phyloP scores from a whole-genome alignment of 1,140 invertebrate genomes.

The Leptinotarsa lineolata region DNA sequence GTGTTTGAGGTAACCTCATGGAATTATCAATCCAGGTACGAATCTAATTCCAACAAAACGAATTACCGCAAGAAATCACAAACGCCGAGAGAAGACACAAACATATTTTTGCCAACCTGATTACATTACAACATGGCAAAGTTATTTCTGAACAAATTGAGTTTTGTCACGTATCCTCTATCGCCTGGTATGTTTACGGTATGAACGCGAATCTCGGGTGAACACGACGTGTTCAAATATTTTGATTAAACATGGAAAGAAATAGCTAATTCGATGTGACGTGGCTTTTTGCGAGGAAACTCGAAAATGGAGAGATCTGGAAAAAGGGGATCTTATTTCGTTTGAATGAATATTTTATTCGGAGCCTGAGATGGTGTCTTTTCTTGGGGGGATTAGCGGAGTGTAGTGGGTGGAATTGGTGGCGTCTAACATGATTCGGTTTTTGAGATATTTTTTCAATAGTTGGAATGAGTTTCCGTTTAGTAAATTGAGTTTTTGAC shows the following conservation, averaged over 20 bases:
- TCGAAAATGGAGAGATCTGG: constrained; percentile 1
- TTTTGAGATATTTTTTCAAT: no score
- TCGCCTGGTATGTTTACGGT: constrained; percentile 11
- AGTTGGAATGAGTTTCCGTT: no score
- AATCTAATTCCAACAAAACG: no score
- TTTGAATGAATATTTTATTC: constrained; percentile 14
- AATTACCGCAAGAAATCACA: neutral
- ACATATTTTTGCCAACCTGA: constrained; percentile 8
- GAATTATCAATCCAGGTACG: no score
- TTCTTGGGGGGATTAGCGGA: neutral
- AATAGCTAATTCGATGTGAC: constrained; percentile 5
- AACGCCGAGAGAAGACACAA: neutral
- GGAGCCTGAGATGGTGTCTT: neutral
- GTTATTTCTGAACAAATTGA: constrained; percentile 19
- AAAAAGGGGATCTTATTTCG: constrained; percentile 17
- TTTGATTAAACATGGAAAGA: constrained; percentile 10
- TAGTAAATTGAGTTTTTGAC: no score
- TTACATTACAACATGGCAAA: constrained; percentile 7
- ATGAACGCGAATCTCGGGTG: neutral
- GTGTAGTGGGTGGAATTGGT: no score
- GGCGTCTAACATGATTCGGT: no score
- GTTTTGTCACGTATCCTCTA: constrained; percentile 13
- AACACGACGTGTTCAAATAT: constrained; percentile 16
- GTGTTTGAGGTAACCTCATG: no score
- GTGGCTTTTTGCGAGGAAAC: neutral